phyloP scores from a whole-genome alignment of 2,888 invertebrate species.

The Coleophora flavipennella region DNA sequence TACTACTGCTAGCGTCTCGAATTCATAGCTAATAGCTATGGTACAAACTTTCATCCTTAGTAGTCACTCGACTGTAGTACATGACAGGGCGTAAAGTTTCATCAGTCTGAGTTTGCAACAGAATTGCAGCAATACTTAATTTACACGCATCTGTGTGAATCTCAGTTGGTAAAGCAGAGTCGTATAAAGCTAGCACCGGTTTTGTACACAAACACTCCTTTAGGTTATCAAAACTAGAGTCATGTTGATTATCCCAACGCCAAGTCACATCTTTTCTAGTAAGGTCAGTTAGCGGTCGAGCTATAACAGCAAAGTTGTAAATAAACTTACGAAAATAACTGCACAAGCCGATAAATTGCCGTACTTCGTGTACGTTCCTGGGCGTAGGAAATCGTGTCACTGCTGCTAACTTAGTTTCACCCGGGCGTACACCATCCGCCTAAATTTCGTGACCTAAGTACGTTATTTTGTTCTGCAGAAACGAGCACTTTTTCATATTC shows the following conservation, averaged over 20 bases:
- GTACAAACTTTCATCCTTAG: conserved; percentile 24
- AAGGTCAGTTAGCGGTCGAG: conserved; percentile 4
- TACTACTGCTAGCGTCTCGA: conserved; percentile 7
- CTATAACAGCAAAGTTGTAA: conserved; percentile 7
- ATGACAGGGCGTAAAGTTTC: conserved; percentile 9
- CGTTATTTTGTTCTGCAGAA: conserved; percentile 15
- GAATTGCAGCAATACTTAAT: conserved; percentile 4
- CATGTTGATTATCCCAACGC: conserved; percentile 5
- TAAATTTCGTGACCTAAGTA: conserved; percentile 21
- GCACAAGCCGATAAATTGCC: conserved; percentile 20
- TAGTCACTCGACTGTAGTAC: conserved; percentile 28
- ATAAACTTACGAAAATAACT: conserved; percentile 21
- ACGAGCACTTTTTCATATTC: conserved; percentile 16
- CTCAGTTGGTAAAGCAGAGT: conserved; percentile 3
- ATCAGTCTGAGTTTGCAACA: conserved; percentile 1
- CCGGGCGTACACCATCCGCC: conserved; percentile 16
- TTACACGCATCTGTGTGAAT: conserved; percentile 7
- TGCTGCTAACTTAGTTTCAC: conserved; percentile 17
- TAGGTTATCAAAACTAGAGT: conserved; percentile 1
- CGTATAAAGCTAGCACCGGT: conserved; percentile 6
- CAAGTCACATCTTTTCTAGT: conserved; percentile 3
- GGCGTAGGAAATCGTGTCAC: conserved; percentile 21
- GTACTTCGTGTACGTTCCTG: conserved; percentile 18
- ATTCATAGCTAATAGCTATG: conserved; percentile 33
- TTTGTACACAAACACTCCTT: background rate